Conservation (phyloP, 1,140 invertebrate species). For the Chrysopa pallens region DNA sequence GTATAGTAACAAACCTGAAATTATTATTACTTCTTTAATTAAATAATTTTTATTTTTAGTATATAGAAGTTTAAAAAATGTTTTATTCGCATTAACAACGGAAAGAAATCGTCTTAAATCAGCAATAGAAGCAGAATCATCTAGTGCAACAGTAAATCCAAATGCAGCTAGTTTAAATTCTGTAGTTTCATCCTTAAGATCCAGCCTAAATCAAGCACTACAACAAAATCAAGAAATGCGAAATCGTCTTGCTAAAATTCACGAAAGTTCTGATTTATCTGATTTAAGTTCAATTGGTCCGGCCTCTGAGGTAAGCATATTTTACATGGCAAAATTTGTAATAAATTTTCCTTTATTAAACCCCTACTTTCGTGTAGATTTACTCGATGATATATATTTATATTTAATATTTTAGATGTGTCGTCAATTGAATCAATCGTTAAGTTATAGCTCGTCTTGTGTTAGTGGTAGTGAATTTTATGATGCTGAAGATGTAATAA, state of each 20-base stretch:
- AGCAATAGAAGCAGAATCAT: slow-evolving; percentile 28
- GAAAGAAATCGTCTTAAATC: slow-evolving; percentile 42
- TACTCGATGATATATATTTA: no score
- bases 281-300: slow-evolving; percentile 31
- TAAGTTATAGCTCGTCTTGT: slow-evolving; percentile 56
- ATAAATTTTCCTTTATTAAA: no score
- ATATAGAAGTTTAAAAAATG: background rate
- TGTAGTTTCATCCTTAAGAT: slow-evolving; percentile 31
- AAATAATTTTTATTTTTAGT: no score
- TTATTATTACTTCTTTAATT: no score
- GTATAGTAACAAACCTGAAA: no score
- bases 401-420: slow-evolving; percentile 4
- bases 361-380: no score
- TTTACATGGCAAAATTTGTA: no score
- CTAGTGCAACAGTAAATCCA: slow-evolving; percentile 15
- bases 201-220: slow-evolving; percentile 40
- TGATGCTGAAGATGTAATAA: slow-evolving; percentile 49
- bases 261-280: slow-evolving; percentile 37
- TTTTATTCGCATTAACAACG: slow-evolving; percentile 27
- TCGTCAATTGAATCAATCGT: slow-evolving; percentile 35
- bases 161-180: slow-evolving; percentile 11
- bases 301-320: slow-evolving; percentile 21
- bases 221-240: slow-evolving; percentile 58
- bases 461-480: slow-evolving; percentile 72
- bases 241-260: slow-evolving; percentile 42